phyloP scores from a whole-genome alignment of 2,797 vertebrate species.

The Silurus lanzhouensis region DNA sequence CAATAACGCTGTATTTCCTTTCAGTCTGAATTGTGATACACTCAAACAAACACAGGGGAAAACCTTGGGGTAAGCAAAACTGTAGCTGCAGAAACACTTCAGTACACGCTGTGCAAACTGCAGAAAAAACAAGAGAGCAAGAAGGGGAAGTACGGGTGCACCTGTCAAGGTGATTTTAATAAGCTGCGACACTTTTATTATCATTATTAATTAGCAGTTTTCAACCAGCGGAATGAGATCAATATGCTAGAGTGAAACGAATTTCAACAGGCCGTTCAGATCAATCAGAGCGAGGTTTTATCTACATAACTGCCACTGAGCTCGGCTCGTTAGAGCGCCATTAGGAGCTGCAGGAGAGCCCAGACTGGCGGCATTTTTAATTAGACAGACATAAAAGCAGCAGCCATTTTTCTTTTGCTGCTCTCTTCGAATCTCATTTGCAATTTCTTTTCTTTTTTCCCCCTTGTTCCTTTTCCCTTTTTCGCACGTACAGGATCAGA shows the following conservation, averaged over 20 bases:
- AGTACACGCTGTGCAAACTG: constrained; percentile 1
- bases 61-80: constrained; percentile 6
- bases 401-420: constrained; percentile 82
- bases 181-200: constrained; percentile 89
- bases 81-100: constrained; percentile 16
- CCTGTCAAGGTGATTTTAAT: constrained; percentile 78
- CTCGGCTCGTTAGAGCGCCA: constrained; percentile 81
- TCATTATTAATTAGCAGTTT: constrained; percentile 94
- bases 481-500: constrained; percentile 20
- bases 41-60: constrained; percentile 16
- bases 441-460: constrained; percentile 43
- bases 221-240: constrained; percentile 92
- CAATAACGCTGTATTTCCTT: neutral
- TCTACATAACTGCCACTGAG: constrained; percentile 91
- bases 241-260: constrained; percentile 90
- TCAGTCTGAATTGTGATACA: neutral
- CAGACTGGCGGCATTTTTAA: constrained; percentile 87
- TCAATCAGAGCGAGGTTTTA: constrained; percentile 88
- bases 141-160: constrained; percentile 34
- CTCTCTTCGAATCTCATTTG: constrained; percentile 84
- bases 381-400: constrained; percentile 85
- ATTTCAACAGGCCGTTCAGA: constrained; percentile 87
- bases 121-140: constrained; percentile 8
- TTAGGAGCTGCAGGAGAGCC: constrained; percentile 76
- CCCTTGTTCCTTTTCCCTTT: constrained; percentile 19